These are phyloP conservation scores for Colistium nudipinnis DNA, from an alignment of 2,113 vertebrate species.

Conservation along the genomic window DNA sequence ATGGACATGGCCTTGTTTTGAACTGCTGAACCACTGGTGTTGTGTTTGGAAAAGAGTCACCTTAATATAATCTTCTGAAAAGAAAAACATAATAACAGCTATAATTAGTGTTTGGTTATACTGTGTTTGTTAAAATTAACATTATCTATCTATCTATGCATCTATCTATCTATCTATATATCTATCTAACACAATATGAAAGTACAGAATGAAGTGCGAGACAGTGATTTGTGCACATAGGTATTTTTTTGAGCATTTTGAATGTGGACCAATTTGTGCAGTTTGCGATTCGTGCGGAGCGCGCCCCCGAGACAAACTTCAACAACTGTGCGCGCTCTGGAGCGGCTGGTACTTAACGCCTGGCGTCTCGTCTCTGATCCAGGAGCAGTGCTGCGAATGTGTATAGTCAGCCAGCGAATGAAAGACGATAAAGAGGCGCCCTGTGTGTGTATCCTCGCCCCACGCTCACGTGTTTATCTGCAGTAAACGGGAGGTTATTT, in stretches of 20 bases:
- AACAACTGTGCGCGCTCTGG: constrained; percentile 74
- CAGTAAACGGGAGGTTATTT: constrained; percentile 58
- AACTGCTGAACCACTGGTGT: background rate
- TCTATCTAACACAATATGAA: background rate
- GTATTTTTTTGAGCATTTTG: background rate
- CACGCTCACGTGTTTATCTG: background rate
- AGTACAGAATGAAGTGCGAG: background rate
- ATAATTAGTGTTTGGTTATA: no score
- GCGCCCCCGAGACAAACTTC: constrained; percentile 72
- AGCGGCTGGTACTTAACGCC: constrained; percentile 75
- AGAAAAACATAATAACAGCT: background rate
- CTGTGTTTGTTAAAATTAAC: background rate
- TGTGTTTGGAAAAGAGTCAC: background rate
- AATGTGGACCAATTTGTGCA: background rate
- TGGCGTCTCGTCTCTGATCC: constrained; percentile 69
- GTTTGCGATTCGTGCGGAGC: constrained; percentile 49
- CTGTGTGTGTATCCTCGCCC: constrained; percentile 11
- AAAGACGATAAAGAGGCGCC: constrained; percentile 49
- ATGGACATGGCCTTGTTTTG: constrained; percentile 29
- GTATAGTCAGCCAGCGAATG: constrained; percentile 61
- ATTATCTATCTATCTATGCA: no score
- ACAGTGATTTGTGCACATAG: accelerated
- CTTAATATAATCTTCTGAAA: background rate
- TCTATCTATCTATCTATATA: no score
- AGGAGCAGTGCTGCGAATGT: constrained; percentile 66